A percentile compares a stretch with the other conserved stretches of the same genome.
Evolutionary conservation across 2,888 invertebrate species (phyloP).

Genomic region (Lithophane semibrunnea): DNA sequence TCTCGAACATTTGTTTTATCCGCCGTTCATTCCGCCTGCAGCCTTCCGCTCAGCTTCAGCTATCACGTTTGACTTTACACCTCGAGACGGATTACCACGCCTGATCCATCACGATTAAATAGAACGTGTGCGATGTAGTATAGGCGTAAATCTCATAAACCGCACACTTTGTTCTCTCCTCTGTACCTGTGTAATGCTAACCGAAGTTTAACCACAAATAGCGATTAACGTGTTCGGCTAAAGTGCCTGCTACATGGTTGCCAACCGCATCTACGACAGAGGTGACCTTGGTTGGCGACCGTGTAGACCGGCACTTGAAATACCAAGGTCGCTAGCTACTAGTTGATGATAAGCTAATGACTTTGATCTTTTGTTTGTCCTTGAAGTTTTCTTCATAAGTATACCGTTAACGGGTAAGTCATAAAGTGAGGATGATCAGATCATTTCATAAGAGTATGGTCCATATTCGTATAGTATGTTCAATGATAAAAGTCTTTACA

Average conservation of each 20-base stretch:
- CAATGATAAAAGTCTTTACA: not conserved
- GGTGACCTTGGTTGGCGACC: no score
- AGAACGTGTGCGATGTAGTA: constrained; percentile 13
- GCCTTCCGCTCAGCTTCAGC: not conserved
- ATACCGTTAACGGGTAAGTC: not conserved
- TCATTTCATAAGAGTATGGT: not conserved
- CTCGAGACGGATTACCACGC: constrained; percentile 7
- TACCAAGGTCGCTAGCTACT: not conserved
- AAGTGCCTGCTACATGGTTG: no score
- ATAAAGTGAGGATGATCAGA: not conserved
- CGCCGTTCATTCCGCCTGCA: no score
- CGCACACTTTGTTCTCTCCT: constrained; percentile 27
- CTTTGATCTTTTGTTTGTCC: not conserved
- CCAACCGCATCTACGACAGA: no score
- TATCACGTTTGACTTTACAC: constrained; percentile 21
- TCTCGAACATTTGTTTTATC: no score
- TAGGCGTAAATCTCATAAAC: constrained; percentile 39
- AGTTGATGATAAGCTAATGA: not conserved
- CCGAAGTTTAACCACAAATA: constrained; percentile 26
- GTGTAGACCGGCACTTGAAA: not conserved
- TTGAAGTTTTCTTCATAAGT: not conserved
- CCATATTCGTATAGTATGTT: no score
- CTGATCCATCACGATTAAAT: constrained; percentile 38
- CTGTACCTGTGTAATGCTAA: not conserved
- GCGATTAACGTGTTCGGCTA: constrained; percentile 13